Percentiles rank a stretch among this genome's conserved stretches.
These are phyloP conservation scores for Podabrus alpinus DNA, from an alignment of 2,888 invertebrate species.

Conservation along the genomic window DNA sequence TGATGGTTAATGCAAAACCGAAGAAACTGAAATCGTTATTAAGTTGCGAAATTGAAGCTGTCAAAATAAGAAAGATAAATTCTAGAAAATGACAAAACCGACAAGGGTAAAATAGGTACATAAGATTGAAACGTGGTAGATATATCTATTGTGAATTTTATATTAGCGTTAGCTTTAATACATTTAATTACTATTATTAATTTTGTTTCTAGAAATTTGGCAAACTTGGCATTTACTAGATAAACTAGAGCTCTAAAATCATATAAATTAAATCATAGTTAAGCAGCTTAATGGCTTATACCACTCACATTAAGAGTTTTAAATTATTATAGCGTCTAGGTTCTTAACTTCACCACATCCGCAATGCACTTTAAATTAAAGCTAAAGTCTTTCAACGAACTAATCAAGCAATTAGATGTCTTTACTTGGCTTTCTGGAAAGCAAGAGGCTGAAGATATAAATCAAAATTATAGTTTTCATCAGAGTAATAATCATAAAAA, in stretches of 20 bases:
- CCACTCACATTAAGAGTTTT: neutral
- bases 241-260: neutral
- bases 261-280: neutral
- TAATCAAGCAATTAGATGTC: neutral
- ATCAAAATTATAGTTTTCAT: neutral
- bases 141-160: neutral
- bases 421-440: neutral
- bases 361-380: neutral
- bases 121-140: neutral
- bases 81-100: neutral
- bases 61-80: neutral
- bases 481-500: neutral
- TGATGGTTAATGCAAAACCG: neutral
- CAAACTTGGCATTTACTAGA: neutral
- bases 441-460: neutral
- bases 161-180: neutral
- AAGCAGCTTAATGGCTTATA: neutral
- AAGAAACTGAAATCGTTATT: neutral
- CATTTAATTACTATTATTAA: neutral
- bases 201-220: neutral
- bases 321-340: neutral
- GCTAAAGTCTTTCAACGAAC: neutral
- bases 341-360: neutral
- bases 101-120: neutral
- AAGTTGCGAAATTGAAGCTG: neutral